phyloP scores from a whole-genome alignment of 2,797 vertebrate species.

The Alcedo atthis region DNA sequence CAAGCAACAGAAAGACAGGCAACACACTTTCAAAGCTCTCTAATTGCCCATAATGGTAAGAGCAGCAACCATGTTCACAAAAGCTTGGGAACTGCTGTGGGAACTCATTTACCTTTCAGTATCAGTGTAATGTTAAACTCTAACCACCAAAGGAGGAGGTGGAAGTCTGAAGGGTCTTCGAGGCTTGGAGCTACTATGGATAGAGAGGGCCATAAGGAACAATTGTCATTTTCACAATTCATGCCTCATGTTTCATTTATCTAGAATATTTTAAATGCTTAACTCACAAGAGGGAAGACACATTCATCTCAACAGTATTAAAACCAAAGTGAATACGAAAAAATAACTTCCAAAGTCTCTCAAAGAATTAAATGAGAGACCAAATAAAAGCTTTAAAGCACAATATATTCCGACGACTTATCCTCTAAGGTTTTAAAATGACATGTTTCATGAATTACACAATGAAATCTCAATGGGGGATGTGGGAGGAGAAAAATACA shows the following conservation, averaged over 20 bases:
- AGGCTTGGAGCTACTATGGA: conserved; percentile 19
- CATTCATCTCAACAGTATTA: conserved; percentile 19
- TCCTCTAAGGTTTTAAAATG: conserved; percentile 56
- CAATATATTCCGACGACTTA: conserved; percentile 44
- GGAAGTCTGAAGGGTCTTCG: conserved; percentile 33
- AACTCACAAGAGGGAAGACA: neutral
- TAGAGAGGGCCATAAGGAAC: neutral
- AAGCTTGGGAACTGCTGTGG: neutral
- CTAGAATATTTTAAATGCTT: conserved; percentile 38
- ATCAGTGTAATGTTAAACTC: conserved; percentile 10
- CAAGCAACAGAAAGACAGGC: conserved; percentile 75
- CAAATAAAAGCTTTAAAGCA: conserved; percentile 51
- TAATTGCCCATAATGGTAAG: conserved; percentile 49
- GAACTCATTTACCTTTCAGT: conserved; percentile 64
- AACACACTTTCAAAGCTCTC: conserved; percentile 63
- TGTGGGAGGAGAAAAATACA: neutral
- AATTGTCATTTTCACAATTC: conserved; percentile 25
- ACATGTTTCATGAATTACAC: conserved; percentile 48
- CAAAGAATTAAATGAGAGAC: conserved; percentile 44
- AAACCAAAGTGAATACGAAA: neutral
- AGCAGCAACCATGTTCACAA: conserved; percentile 21
- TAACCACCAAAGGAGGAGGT: conserved; percentile 14
- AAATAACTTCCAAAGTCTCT: conserved; percentile 20
- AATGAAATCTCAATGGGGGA: neutral
- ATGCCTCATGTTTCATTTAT: conserved; percentile 22